These are phyloP conservation scores for Laspeyria flexula DNA, from an alignment of 2,888 invertebrate species.

Conservation along the genomic window DNA sequence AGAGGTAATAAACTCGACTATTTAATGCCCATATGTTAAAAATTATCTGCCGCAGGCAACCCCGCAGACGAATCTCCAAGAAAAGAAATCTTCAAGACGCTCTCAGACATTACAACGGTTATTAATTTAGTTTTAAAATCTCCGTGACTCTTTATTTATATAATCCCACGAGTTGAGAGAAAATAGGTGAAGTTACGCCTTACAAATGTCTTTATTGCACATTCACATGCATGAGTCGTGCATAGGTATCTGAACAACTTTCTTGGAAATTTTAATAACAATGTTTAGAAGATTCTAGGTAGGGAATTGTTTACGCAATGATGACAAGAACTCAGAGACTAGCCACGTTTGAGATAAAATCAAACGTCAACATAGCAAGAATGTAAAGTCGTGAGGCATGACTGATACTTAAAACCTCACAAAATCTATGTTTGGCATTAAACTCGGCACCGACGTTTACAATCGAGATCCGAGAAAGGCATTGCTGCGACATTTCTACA, in stretches of 20 bases:
- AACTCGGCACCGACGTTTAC: slow-evolving; percentile 37
- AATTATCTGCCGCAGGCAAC: too few relatives aligned
- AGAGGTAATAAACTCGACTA: too few relatives aligned
- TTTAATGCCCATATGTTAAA: too few relatives aligned
- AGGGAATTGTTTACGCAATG: slow-evolving; percentile 23
- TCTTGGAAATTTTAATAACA: neutral
- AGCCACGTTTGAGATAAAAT: slow-evolving; percentile 48
- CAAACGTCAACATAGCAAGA: slow-evolving; percentile 51
- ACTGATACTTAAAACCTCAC: slow-evolving; percentile 34
- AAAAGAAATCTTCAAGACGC: too few relatives aligned
- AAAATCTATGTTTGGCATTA: slow-evolving; percentile 46
- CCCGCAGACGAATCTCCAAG: too few relatives aligned
- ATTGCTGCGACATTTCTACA: slow-evolving; percentile 70
- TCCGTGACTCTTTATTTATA: too few relatives aligned
- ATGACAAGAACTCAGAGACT: slow-evolving; percentile 44
- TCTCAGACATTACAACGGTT: too few relatives aligned
- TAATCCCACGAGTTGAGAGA: too few relatives aligned
- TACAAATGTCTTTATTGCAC: neutral
- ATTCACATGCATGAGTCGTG: too few relatives aligned
- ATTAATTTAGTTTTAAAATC: too few relatives aligned
- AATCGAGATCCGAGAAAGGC: slow-evolving; percentile 54
- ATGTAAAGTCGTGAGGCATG: slow-evolving; percentile 49
- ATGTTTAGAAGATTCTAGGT: slow-evolving; percentile 20
- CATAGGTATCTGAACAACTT: slow-evolving; percentile 1
- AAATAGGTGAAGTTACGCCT: neutral